These are phyloP conservation scores for Leptatherina wallacei DNA, from an alignment of 2,797 vertebrate species.

Conservation along the genomic window DNA sequence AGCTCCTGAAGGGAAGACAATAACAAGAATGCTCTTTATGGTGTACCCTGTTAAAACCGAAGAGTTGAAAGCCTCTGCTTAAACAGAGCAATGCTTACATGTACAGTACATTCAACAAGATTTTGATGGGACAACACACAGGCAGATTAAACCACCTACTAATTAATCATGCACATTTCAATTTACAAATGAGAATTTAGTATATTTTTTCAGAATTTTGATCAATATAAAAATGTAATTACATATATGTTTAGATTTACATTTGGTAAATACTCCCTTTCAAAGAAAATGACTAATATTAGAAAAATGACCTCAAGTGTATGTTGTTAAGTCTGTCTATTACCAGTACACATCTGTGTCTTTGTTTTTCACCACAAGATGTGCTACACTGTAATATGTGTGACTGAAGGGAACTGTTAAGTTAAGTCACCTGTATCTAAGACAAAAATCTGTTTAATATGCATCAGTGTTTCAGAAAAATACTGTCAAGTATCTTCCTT, in stretches of 20 bases:
- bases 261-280: too few species aligned
- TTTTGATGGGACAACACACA: constrained; percentile 41
- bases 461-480: neutral
- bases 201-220: constrained; percentile 31
- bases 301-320: neutral
- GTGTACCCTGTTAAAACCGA: constrained; percentile 88
- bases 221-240: neutral
- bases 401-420: neutral
- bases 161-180: constrained; percentile 24
- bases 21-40: constrained; percentile 95
- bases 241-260: too few species aligned
- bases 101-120: constrained; percentile 57
- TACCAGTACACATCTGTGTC: neutral
- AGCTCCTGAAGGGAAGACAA: constrained; percentile 95
- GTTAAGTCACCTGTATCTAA: neutral
- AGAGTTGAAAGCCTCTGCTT: constrained; percentile 70
- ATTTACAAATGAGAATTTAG: constrained; percentile 11
- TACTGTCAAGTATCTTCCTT: neutral
- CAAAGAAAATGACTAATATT: neutral
- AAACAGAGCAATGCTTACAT: constrained; percentile 72
- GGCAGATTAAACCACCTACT: constrained; percentile 33
- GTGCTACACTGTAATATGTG: neutral
- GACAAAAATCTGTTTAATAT: constrained; percentile 7
- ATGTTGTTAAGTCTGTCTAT: neutral
- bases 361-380: neutral